Evolutionary conservation across 2,797 vertebrate species (phyloP), one percentile per base, ranked within the genome.

Genomic region (Sebastolobus alascanus): DNA sequence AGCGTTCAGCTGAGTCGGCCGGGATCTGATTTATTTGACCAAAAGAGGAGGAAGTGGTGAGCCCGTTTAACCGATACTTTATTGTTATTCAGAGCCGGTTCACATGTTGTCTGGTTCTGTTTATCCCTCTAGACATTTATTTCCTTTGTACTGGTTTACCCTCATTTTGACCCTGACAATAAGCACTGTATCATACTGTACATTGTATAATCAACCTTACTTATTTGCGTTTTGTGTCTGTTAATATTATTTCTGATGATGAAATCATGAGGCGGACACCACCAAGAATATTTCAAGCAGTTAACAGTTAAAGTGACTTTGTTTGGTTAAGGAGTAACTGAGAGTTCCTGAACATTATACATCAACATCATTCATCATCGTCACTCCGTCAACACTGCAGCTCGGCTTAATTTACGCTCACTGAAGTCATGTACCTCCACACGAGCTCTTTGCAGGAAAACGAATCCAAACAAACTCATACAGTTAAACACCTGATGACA

Each of bases 351-450:
- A 83, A 83, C 10, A 18, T 43, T 75, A 88, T 83, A n/a, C 1
- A 84, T 89, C 83, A 89, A 86, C 88, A 89, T 82, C 91, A 43
- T 92, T 87, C 50, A 87, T 93, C 92, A 90, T 59, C 6, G 87
- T 86, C 89, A 65, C 43, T 92, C 88, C 67, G 77, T 92, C 89
- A 27, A 16, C 88, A 5, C 84, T 16, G 77, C 83, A 58, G 84
- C 60, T 40, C 1, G 25, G 75, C 64, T 84, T 76, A n/a, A 86
- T 87, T 87, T 89, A 88, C 82, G 40, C 84, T 75, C 61, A 10
- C 71, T 59, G 67, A 33, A 84, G 79, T 87, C 82, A 50, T 61
- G 56, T 64, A 50, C 52, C 80, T 77, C 75, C 68, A 59, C 64
- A 56, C 8, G 8, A 14, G 61, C 81, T 75, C 54, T 55, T 25